Percentiles rank a stretch among this genome's conserved stretches.
These are phyloP conservation scores for Fragum fragum DNA, from an alignment of 2,888 invertebrate genomes.

Conservation along the genomic window DNA sequence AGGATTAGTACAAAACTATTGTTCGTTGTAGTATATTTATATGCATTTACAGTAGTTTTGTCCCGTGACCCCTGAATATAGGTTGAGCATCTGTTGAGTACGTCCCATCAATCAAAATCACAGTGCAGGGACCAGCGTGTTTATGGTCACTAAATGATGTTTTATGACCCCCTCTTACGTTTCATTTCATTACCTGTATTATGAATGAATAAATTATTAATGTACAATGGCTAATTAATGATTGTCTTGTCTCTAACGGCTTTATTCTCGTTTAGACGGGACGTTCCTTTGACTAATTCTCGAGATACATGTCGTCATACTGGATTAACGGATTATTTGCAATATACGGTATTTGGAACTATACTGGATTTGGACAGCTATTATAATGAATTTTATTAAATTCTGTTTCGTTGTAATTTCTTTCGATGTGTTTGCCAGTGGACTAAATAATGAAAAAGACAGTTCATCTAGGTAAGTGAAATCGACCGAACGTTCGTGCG, in stretches of 20 bases:
- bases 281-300: neutral
- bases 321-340: no score
- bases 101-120: constrained; percentile 12
- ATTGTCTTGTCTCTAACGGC: neutral
- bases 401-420: neutral
- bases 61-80: no score
- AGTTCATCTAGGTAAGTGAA: no score
- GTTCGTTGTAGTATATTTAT: no score
- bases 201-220: neutral
- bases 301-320: no score
- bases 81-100: constrained; percentile 6
- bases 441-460: neutral
- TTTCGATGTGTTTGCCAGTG: neutral
- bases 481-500: no score
- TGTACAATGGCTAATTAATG: neutral
- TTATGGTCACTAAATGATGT: constrained; percentile 27
- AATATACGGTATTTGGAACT: no score
- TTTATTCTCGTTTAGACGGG: neutral
- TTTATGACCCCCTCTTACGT: constrained; percentile 8
- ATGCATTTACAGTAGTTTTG: no score
- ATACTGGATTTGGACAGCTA: no score
- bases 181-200: constrained; percentile 18
- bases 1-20: no score
- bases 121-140: constrained; percentile 7
- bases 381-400: neutral